Percentiles rank a stretch among this genome's conserved stretches.
Conservation (phyloP, 2,797 vertebrate species). For the Siniperca undulata region DNA sequence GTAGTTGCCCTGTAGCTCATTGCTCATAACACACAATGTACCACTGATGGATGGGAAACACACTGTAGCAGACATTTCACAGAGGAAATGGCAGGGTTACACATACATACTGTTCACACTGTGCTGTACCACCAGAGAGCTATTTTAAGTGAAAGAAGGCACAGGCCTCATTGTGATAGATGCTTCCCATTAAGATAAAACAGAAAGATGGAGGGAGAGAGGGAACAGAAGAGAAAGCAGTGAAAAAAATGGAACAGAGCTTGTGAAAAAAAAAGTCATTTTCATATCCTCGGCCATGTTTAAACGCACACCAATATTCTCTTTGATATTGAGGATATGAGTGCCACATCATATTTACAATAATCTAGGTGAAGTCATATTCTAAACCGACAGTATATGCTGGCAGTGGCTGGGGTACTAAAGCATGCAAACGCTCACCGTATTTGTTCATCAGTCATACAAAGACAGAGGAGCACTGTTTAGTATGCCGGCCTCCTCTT, state of each 20-base stretch:
- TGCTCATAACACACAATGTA: slow-evolving; percentile 39
- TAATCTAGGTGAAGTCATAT: slow-evolving; percentile 35
- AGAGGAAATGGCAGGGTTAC: slow-evolving; percentile 43
- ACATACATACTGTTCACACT: slow-evolving; percentile 42
- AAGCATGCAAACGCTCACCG: neutral
- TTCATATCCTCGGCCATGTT: slow-evolving; percentile 14
- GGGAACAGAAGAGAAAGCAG: slow-evolving; percentile 9
- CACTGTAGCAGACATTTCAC: slow-evolving; percentile 39
- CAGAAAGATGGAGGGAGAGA: slow-evolving; percentile 24
- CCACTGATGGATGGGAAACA: slow-evolving; percentile 36
- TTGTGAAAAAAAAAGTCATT: slow-evolving; percentile 3
- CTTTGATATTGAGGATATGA: slow-evolving; percentile 46
- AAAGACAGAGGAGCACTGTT: slow-evolving; percentile 28
- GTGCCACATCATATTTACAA: slow-evolving; percentile 31
- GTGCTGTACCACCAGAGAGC: slow-evolving; percentile 34
- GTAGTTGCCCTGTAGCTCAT: slow-evolving; percentile 31
- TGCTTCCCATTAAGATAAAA: slow-evolving; percentile 62
- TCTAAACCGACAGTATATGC: slow-evolving; percentile 8
- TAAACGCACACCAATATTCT: slow-evolving; percentile 21
- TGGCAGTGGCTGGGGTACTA: neutral
- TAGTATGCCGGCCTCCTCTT: slow-evolving; percentile 25
- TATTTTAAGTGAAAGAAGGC: slow-evolving; percentile 35
- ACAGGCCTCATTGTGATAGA: slow-evolving; percentile 64
- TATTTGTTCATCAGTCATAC: slow-evolving; percentile 27
- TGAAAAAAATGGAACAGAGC: slow-evolving; percentile 16